A percentile compares a stretch with the other conserved stretches of the same genome.
Conservation (phyloP, 2,888 invertebrate genomes). For the Bombylius discolor region DNA sequence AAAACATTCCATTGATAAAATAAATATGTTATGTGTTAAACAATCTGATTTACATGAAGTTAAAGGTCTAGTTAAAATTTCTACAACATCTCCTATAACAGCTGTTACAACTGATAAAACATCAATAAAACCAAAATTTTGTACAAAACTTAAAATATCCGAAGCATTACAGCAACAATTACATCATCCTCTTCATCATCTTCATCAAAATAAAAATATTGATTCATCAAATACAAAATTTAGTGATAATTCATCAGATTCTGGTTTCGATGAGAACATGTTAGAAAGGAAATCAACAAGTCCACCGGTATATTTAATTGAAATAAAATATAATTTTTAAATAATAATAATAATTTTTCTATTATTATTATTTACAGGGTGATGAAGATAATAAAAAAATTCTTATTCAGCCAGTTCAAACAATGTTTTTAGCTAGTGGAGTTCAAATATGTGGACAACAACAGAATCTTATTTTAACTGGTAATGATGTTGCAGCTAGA, state of each 20-base stretch:
- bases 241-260: constrained; percentile 58
- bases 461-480: constrained; percentile 27
- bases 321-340: too few species aligned
- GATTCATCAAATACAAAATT: constrained; percentile 29
- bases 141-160: too few species aligned
- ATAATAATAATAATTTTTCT: not conserved
- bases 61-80: constrained; percentile 15
- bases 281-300: constrained; percentile 26
- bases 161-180: not conserved
- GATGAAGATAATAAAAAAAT: constrained; percentile 27
- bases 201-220: not conserved
- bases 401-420: constrained; percentile 21
- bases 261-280: constrained; percentile 52
- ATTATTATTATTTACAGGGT: constrained; percentile 17
- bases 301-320: constrained; percentile 21
- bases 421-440: constrained; percentile 28
- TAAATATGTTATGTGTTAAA: constrained; percentile 18
- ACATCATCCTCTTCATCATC: not conserved
- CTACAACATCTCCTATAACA: constrained; percentile 16
- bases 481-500: constrained; percentile 27
- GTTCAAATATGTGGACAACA: constrained; percentile 25
- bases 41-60: not conserved
- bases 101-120: constrained; percentile 3
- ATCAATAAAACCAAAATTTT: too few species aligned
- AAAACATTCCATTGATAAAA: constrained; percentile 23